These are phyloP conservation scores for Microplitis mediator DNA, from an alignment of 1,140 invertebrate genomes.

Conservation along the genomic window DNA sequence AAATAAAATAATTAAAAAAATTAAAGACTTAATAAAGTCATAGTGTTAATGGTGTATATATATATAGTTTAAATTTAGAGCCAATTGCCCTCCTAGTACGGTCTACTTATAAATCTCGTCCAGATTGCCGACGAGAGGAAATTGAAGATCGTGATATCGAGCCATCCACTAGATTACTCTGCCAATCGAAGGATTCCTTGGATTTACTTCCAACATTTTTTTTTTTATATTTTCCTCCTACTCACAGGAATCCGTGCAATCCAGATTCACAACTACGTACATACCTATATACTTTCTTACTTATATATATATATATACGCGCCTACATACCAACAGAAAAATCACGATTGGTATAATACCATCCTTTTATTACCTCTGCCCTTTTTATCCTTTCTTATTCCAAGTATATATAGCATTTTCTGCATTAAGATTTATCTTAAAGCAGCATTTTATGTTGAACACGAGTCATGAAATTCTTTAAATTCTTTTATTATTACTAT, in stretches of 20 bases:
- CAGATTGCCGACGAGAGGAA: conserved; percentile 27
- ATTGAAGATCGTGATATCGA: conserved; percentile 30
- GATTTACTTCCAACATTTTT: not conserved
- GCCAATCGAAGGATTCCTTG: not conserved
- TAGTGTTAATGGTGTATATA: not conserved
- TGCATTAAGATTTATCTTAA: conserved; percentile 1
- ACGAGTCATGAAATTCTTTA: no score
- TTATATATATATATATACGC: no score
- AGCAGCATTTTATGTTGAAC: no score
- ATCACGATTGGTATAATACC: conserved; percentile 16
- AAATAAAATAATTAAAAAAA: not conserved
- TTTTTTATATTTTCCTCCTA: not conserved
- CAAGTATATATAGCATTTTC: not conserved
- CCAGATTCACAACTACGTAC: not conserved
- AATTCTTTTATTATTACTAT: no score
- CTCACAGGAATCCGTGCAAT: conserved; percentile 14
- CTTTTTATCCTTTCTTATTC: not conserved
- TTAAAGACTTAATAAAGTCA: not conserved
- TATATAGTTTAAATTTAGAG: not conserved
- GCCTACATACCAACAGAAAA: not conserved
- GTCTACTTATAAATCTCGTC: conserved; percentile 23
- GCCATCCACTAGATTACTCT: conserved; percentile 9
- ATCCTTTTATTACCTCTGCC: not conserved
- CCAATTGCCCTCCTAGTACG: conserved; percentile 17
- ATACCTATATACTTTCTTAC: no score